phyloP scores from a whole-genome alignment of 2,797 vertebrate genomes.

The Molossus molossus region DNA sequence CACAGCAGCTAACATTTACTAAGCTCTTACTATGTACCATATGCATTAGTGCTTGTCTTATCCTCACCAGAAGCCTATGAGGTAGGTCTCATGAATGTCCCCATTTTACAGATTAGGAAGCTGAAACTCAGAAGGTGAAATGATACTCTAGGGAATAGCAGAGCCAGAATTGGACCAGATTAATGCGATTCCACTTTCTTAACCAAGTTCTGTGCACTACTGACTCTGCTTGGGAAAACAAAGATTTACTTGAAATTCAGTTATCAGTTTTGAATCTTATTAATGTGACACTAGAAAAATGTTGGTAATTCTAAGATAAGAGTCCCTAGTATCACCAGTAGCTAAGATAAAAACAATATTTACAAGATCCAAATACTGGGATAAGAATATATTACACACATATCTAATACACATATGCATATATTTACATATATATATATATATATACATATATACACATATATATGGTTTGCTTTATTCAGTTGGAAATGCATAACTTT shows the following conservation, averaged over 20 bases:
- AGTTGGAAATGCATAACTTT: constrained; percentile 52
- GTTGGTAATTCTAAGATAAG: not conserved
- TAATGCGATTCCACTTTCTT: not conserved
- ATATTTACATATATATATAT: too few relatives aligned
- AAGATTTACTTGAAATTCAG: not conserved
- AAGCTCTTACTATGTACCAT: not conserved
- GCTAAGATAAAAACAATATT: not conserved
- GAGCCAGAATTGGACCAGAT: not conserved
- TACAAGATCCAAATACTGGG: not conserved
- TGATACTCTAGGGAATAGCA: not conserved
- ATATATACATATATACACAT: too few relatives aligned
- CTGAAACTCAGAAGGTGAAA: not conserved
- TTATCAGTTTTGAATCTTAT: not conserved
- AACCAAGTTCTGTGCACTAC: not conserved
- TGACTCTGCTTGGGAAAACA: not conserved
- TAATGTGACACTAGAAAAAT: not conserved
- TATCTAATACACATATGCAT: not conserved
- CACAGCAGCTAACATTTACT: not conserved
- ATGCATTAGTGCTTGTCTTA: not conserved
- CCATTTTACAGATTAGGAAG: not conserved
- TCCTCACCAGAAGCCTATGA: not conserved
- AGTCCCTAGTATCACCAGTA: not conserved
- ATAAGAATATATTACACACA: not conserved
- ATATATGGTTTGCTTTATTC: not conserved
- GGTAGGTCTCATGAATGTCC: not conserved